Conservation (phyloP, 2,113 vertebrate genomes). For the Halichoerus grypus region DNA sequence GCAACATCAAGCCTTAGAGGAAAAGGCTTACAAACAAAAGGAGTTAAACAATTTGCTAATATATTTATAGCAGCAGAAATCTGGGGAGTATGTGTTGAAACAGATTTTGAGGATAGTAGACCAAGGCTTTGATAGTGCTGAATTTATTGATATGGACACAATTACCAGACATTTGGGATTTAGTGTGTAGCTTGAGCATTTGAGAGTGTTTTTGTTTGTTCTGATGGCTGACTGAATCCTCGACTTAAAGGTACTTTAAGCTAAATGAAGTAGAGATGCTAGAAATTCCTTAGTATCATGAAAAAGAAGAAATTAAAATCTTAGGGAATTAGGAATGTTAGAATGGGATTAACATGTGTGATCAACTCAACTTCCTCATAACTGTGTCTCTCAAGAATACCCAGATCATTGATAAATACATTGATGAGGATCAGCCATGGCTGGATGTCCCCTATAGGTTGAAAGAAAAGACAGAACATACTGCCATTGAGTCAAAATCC, state of each 20-base stretch:
- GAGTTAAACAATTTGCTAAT: background rate
- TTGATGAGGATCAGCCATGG: background rate
- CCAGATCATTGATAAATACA: background rate
- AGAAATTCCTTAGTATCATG: background rate
- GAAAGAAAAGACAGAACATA: background rate
- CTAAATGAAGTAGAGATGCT: background rate
- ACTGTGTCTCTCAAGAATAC: background rate
- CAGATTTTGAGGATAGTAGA: background rate
- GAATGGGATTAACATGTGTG: background rate
- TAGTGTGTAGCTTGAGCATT: background rate
- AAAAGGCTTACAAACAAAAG: conserved; percentile 18
- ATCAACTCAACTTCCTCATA: background rate
- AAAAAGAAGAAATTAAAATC: conserved; percentile 20
- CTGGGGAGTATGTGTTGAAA: background rate
- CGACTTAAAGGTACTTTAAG: background rate
- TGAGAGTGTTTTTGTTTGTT: conserved; percentile 1
- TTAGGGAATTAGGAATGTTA: background rate
- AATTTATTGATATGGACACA: background rate
- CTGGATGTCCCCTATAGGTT: background rate
- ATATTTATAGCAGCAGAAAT: conserved; percentile 2
- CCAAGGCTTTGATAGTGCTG: background rate
- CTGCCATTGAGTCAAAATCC: background rate
- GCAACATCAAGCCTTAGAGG: background rate
- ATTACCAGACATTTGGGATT: conserved; percentile 21
- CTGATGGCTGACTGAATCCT: background rate